Percentiles rank a stretch among this genome's conserved stretches.
These are phyloP conservation scores for Palythoa grandiflora DNA, from an alignment of 92 coral and sea anemone genomes.

Conservation along the genomic window DNA sequence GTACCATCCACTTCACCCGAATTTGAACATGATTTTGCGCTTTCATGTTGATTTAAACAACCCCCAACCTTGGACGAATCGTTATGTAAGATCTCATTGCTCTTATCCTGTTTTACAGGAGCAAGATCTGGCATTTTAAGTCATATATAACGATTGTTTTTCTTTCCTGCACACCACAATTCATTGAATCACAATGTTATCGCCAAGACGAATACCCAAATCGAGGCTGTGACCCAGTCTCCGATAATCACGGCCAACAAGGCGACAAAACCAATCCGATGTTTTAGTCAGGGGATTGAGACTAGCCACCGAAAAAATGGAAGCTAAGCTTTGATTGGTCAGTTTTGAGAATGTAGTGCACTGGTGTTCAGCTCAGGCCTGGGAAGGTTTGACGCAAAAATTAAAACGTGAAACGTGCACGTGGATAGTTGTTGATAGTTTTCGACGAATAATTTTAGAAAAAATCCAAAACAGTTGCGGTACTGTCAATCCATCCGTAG, in stretches of 20 bases:
- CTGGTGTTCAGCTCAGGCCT: too few relatives aligned
- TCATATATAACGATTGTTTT: not conserved
- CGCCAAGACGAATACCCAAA: not conserved
- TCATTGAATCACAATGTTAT: not conserved
- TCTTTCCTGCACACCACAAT: not conserved
- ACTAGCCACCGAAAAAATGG: too few relatives aligned
- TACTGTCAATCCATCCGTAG: not conserved
- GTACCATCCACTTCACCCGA: not conserved
- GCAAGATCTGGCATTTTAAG: constrained; percentile 38
- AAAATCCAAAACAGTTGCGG: not conserved
- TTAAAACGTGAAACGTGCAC: not conserved
- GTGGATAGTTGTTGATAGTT: not conserved
- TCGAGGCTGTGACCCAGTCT: constrained; percentile 32
- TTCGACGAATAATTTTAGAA: not conserved
- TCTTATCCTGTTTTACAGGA: constrained; percentile 23
- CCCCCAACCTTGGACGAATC: not conserved
- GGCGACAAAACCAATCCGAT: too few relatives aligned
- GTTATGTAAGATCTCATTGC: constrained; percentile 16
- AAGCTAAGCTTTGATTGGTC: too few relatives aligned
- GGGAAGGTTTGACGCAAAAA: too few relatives aligned
- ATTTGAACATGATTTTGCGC: not conserved
- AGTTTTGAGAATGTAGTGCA: too few relatives aligned
- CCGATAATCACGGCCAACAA: not conserved
- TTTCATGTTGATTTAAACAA: not conserved
- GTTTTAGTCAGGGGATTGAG: too few relatives aligned